Evolutionary conservation across 2,113 vertebrate species (phyloP), one percentile per base, ranked within the genome.

Genomic region (Dipodomys stephensi): DNA sequence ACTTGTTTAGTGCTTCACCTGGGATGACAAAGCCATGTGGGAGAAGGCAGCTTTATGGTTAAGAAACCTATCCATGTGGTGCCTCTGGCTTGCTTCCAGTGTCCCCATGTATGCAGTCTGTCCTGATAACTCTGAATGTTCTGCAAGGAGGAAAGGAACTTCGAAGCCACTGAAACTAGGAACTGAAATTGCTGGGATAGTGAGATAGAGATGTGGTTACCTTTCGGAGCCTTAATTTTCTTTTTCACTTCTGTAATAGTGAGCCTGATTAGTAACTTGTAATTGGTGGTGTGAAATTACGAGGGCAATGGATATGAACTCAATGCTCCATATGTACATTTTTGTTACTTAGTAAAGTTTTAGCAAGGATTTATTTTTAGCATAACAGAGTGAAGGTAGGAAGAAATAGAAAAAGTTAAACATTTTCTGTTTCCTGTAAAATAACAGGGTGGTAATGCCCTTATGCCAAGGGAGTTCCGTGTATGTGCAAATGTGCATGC

Each of bases 1-100:
- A 81, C 79, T 93, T 90, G 79, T 76, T 94, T 82, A 35, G 84
- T 4, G 12, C 95, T 83, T 65, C 0, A 0, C 68, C 53, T 93
- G 93, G n/a, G 84, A 83, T 88, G 83, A 74, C 44, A 12, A 0
- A 87, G 81, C 83, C 87, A 88, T 25, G 19, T n/a, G n/a, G 53
- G 49, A 88, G 69, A 89, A 92, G 65, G 6, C 88, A 60, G 53
- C 46, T 80, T 86, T 76, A n/a, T 71, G 22, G 89, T 88, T 84
- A 84, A 69, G 64, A 90, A 62, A 18, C 44, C 16, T 46, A 28
- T 2, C 49, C n/a, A 32, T 62, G 9, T 35, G 22, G 20, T 23
- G 57, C 64, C 13, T 19, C 13, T 7, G 4, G 27, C 1, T 1
- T 20, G 4, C 20, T 12, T 35, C 9, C 30, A 0, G 49, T 69